Evolutionary conservation across 2,888 invertebrate genomes (phyloP).

Genomic region (Caenorhabditis sp.): DNA sequence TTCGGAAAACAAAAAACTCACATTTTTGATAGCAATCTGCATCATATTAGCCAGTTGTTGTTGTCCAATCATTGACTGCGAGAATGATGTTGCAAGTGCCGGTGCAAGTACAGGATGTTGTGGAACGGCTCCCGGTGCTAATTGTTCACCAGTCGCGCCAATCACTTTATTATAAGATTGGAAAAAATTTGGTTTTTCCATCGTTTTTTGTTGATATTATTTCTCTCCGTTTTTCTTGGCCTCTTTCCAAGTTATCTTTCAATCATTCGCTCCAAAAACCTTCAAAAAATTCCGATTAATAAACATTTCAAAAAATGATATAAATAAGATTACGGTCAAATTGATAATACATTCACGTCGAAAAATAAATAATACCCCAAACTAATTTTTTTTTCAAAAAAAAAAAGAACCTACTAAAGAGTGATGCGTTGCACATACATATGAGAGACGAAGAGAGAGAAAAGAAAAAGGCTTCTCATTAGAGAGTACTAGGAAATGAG

Average conservation of each 20-base stretch:
- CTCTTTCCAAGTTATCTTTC: background rate
- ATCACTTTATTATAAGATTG: slow-evolving; percentile 44
- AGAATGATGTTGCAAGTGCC: background rate
- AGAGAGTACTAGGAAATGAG: slow-evolving; percentile 12
- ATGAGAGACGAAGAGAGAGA: slow-evolving; percentile 15
- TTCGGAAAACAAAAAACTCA: background rate
- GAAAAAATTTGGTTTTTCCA: slow-evolving; percentile 35
- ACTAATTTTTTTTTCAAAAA: background rate
- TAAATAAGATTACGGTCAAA: no score
- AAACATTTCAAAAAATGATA: slow-evolving; percentile 3
- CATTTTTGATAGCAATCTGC: slow-evolving; percentile 17
- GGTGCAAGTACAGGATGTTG: slow-evolving; percentile 49
- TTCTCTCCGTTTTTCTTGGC: slow-evolving; percentile 13
- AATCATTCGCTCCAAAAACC: slow-evolving; percentile 22
- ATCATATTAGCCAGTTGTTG: slow-evolving; percentile 13
- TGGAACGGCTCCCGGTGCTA: slow-evolving; percentile 53
- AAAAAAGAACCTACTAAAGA: slow-evolving; percentile 5
- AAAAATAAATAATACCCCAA: background rate
- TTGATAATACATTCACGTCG: background rate
- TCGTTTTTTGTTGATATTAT: no score
- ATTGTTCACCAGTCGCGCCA: slow-evolving; percentile 51
- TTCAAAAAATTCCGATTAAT: background rate
- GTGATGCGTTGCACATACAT: background rate
- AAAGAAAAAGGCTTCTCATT: slow-evolving; percentile 3
- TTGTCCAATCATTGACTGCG: background rate